Percentiles rank a stretch among this genome's conserved stretches.
phyloP scores from a whole-genome alignment of 2,888 invertebrate genomes.

The Trisateles emortualis region DNA sequence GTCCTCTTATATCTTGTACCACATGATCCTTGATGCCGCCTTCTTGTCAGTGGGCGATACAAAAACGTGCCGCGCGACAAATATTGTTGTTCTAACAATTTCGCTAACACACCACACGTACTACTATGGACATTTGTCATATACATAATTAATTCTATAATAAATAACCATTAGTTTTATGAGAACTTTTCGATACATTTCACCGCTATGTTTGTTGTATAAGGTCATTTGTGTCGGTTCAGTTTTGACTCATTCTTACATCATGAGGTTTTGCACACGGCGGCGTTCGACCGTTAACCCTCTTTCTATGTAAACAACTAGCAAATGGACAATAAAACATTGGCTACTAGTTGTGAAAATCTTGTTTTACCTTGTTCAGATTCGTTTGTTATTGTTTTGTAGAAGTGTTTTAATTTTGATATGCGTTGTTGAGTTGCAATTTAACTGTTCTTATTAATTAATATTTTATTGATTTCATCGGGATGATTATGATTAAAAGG shows the following conservation, averaged over 20 bases:
- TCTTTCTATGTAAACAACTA: constrained; percentile 39
- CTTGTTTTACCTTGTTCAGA: constrained; percentile 29
- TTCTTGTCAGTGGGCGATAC: constrained; percentile 55
- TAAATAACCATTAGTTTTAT: constrained; percentile 45
- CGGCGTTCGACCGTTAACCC: constrained; percentile 33
- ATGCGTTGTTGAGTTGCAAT: no score
- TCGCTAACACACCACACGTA: constrained; percentile 50
- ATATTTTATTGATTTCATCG: no score
- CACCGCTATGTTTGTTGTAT: constrained; percentile 41
- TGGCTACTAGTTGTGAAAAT: constrained; percentile 33
- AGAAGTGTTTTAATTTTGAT: constrained; percentile 1
- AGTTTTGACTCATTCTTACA: constrained; percentile 39
- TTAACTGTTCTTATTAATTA: neutral
- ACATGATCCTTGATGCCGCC: constrained; percentile 43
- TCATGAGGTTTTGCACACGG: constrained; percentile 49
- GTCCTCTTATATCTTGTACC: constrained; percentile 30
- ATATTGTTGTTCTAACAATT: constrained; percentile 61
- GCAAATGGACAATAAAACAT: constrained; percentile 31
- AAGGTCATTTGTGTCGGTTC: constrained; percentile 41
- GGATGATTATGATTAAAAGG: no score
- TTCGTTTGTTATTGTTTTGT: constrained; percentile 21
- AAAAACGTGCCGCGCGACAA: constrained; percentile 60
- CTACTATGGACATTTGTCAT: constrained; percentile 46
- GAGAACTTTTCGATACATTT: constrained; percentile 32
- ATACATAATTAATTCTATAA: constrained; percentile 40